phyloP scores from a whole-genome alignment of 2,113 vertebrate species.

The Brachyhypopomus occidentalis region DNA sequence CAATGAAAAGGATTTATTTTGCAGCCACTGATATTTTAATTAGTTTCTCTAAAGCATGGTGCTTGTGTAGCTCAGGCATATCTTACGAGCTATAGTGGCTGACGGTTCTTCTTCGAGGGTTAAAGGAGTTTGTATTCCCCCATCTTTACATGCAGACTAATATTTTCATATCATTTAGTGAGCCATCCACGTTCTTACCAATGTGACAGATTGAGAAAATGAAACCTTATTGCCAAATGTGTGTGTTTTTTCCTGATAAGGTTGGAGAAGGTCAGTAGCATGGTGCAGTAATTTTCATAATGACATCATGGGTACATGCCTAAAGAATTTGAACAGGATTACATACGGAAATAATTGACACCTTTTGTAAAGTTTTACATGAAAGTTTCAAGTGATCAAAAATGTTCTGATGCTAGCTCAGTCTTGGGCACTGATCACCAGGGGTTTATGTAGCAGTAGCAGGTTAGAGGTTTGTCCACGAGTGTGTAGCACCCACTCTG shows the following conservation, averaged over 20 bases:
- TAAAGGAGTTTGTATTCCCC: background rate
- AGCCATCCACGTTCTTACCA: background rate
- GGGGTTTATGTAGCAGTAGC: slow-evolving; percentile 67
- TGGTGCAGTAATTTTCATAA: slow-evolving; percentile 5
- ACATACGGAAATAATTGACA: background rate
- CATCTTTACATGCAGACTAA: slow-evolving; percentile 8
- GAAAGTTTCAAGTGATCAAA: no score
- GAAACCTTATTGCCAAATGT: background rate
- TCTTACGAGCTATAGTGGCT: slow-evolving; percentile 13
- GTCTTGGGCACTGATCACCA: slow-evolving; percentile 41
- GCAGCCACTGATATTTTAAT: slow-evolving; percentile 46
- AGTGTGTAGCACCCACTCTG: slow-evolving; percentile 27
- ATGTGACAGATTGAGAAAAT: background rate
- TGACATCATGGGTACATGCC: slow-evolving; percentile 6
- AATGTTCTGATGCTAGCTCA: no score
- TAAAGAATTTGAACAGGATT: background rate
- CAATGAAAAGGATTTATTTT: slow-evolving; percentile 8
- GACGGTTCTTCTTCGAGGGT: slow-evolving; percentile 30
- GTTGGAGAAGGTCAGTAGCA: background rate
- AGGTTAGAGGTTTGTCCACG: slow-evolving; percentile 41
- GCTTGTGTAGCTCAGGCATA: slow-evolving; percentile 63
- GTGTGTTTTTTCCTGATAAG: background rate
- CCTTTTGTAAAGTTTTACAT: background rate
- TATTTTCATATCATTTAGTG: background rate
- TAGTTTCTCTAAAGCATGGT: slow-evolving; percentile 63